Conservation (phyloP, 2,888 invertebrate genomes). For the Neria commutata region DNA sequence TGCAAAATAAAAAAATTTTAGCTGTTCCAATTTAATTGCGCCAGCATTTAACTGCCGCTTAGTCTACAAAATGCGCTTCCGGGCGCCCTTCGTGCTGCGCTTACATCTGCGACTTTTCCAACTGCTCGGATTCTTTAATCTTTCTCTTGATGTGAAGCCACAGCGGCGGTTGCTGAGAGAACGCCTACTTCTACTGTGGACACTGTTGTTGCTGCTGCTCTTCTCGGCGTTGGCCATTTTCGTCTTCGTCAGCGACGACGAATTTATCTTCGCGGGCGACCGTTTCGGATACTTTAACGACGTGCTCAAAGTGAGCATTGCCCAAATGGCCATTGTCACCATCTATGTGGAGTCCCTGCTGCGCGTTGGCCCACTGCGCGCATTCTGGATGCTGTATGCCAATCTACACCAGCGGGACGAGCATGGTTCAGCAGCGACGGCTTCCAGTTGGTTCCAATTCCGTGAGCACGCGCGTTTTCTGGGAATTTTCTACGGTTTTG, state of each 20-base stretch:
- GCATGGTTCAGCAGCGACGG: neutral
- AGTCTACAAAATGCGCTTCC: conserved; percentile 1
- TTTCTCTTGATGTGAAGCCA: conserved; percentile 31
- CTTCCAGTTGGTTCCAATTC: conserved; percentile 18
- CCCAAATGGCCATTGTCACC: conserved; percentile 38
- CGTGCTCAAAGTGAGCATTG: conserved; percentile 38
- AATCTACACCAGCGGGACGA: conserved; percentile 10
- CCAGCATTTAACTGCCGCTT: neutral
- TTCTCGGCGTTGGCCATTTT: conserved; percentile 22
- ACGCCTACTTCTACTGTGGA: conserved; percentile 33
- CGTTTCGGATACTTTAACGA: conserved; percentile 45
- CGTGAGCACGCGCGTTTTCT: conserved; percentile 37
- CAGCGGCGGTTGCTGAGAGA: conserved; percentile 8
- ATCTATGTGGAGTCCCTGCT: conserved; percentile 41
- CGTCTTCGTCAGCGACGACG: conserved; percentile 31
- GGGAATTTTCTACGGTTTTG: conserved; percentile 30
- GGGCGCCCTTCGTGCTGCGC: conserved; percentile 29
- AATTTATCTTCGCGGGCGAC: conserved; percentile 38
- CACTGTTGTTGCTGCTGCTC: conserved; percentile 27
- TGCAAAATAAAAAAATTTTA: too few relatives aligned
- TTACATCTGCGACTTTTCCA: conserved; percentile 45
- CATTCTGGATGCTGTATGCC: conserved; percentile 42
- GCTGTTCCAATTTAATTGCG: neutral
- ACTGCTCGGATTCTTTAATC: conserved; percentile 42
- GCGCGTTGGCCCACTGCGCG: conserved; percentile 23